Evolutionary conservation across 2,113 vertebrate genomes (phyloP).

Genomic region (Mastomys natalensis): DNA sequence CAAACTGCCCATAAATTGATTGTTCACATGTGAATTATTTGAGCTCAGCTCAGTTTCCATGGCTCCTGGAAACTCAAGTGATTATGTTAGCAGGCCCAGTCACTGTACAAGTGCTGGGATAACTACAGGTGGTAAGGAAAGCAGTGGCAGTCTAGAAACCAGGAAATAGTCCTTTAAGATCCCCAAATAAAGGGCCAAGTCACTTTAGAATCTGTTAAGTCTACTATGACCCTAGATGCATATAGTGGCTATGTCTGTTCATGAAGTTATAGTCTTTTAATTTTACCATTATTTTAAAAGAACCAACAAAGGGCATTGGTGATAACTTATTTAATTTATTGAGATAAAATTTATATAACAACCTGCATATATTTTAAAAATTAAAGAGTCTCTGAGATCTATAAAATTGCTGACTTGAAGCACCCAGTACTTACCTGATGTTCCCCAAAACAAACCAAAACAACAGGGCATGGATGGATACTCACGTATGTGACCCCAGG

Average conservation of each 20-base stretch:
- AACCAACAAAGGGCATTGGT: neutral
- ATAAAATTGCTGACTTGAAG: neutral
- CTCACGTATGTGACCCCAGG: neutral
- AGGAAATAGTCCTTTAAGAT: neutral
- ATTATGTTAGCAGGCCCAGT: neutral
- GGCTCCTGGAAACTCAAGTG: neutral
- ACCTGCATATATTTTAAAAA: neutral
- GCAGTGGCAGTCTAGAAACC: neutral
- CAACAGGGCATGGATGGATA: neutral
- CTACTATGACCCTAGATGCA: neutral
- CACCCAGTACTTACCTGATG: neutral
- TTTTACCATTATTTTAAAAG: neutral
- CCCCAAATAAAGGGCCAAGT: neutral
- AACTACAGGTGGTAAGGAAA: neutral
- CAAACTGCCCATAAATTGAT: neutral
- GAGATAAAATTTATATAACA: neutral
- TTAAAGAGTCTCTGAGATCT: neutral
- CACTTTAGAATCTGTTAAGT: neutral
- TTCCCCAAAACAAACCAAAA: neutral
- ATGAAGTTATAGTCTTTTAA: neutral
- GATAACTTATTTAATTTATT: neutral
- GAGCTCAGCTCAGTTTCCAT: neutral
- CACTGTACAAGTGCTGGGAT: neutral
- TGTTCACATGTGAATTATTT: neutral
- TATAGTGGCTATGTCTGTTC: neutral